Evolutionary conservation across 1,140 invertebrate genomes (phyloP), one percentile per base, ranked within the genome.

Genomic region (Trachelipus rathkii): DNA sequence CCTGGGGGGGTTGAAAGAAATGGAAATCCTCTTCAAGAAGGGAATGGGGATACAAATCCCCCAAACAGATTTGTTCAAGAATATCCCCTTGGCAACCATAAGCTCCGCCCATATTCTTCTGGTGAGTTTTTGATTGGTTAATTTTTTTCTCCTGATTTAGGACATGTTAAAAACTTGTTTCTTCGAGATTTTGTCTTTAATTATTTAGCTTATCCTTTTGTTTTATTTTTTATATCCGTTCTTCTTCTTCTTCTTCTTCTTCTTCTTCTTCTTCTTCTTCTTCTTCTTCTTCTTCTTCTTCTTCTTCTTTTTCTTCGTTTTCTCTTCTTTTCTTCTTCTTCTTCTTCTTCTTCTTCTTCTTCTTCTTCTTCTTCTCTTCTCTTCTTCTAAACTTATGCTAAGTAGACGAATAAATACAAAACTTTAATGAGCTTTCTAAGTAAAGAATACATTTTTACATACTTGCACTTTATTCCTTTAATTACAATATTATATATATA

Each of bases 21-120:
- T 13, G 50, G 50, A 60, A 19, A 19, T 19, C 11, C 50, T 19
- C 33, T 33, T 3, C 33, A 33, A 33, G 50, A 60, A 60, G 50
- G 50, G 50, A 19, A 19, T 15, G 50, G 19, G 11, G 19, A 13
- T 13, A 60, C 50, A 19, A 60, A 19, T 60, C 50, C 50, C 50
- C 50, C 50, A 13, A 60, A 60, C 50, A 13, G 50, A 60, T 60
- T 60, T 60, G 50, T 60, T 60, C 50, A 60, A 60, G 50, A 60
- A 13, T 60, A 3, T 60, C 50, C 50, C 50, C 50, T 60, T 60
- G 50, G 50, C 50, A 60, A 60, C 50, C 50, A 60, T 60, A 60
- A 60, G 50, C 50, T 19, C 50, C 50, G 50, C 50, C 50, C 50
- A 60, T 60, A 60, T 60, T 60, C 50, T 60, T 60, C 50, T 0